Conservation (phyloP, 2,113 vertebrate genomes). For the Ameiurus melas region DNA sequence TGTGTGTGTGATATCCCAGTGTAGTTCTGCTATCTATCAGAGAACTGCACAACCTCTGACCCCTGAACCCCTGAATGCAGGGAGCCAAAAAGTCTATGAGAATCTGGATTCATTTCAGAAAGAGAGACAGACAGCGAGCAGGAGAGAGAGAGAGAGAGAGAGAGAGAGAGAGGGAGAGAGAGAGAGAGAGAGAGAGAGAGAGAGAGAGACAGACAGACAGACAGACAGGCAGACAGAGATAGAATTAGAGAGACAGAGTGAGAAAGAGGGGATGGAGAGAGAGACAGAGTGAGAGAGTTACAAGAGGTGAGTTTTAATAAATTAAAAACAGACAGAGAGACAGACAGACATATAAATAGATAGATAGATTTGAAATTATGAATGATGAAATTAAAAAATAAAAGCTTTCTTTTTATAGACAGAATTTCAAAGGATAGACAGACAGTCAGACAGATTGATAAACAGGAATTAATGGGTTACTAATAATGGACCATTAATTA, state of each 20-base stretch:
- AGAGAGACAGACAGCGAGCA: slow-evolving; percentile 4
- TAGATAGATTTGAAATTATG: not conserved
- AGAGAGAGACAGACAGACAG: not conserved
- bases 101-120: slow-evolving; percentile 41
- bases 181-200: not conserved
- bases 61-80: slow-evolving; percentile 9
- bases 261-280: not conserved
- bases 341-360: not conserved
- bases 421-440: not conserved
- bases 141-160: not conserved
- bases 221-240: not conserved
- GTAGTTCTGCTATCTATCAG: slow-evolving; percentile 49
- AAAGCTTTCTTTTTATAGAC: not conserved
- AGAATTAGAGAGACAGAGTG: not conserved
- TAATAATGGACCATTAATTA: not conserved
- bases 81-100: slow-evolving; percentile 45
- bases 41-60: slow-evolving; percentile 39
- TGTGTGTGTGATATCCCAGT: slow-evolving; percentile 18
- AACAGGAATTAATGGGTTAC: not conserved
- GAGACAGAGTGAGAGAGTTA: not conserved
- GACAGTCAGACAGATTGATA: not conserved
- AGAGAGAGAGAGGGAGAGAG: not conserved
- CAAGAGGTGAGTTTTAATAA: not conserved
- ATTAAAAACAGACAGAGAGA: not conserved
- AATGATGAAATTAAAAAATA: too few relatives aligned